Base-by-base conservation (phyloP, 37 sponge, comb jelly and placozoan species). In the Geodia barretti region DNA sequence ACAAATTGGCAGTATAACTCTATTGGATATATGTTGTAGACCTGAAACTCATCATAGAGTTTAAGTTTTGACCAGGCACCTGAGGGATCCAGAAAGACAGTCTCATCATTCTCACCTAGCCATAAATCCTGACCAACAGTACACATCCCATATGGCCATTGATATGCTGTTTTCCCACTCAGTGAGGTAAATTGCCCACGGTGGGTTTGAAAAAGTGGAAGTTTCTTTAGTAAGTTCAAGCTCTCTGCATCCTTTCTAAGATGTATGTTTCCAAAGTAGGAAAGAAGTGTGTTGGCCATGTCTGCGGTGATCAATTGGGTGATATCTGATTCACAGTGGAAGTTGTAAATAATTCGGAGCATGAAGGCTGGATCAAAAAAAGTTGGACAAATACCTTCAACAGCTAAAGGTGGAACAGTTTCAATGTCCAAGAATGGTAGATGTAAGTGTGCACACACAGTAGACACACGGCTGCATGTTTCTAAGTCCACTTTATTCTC, bases 121-220 rank as follows among this genome's bases (percentile, higher is more conserved):
- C 90, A 89, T n/a, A 43, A 37, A 7, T 75, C 54, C 31, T 76
- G 67, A 0, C 81, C 85, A 73, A 36, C 39, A 25, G 1, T 62
- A 64, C 70, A 80, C 1, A 60, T 41, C 2, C 35, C 1, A 17
- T 24, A 40, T 3, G 80, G 80, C 90, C 90, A 89, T 17, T 68
- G 28, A 26, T 36, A 83, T 0, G 70, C 85, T 33, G 36, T 60
- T 28, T 40, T 71, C 17, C 63, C 85, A 23, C 5, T 36, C 20
- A 80, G 28, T 25, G 76, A 1, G 36, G 43, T 74, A n/a, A 79
- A 74, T 21, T 20, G 54, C 1, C 85, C 85, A 29, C 25, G 31
- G 1, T 83, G 37, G 36, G 76, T 74, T 28, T 68, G 61, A 70
- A 84, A 89, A 8, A 89, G 36, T 60, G 90, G 90, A 17, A 89